Evolutionary conservation across 2,888 invertebrate species (phyloP).

Genomic region (Vanessa cardui): DNA sequence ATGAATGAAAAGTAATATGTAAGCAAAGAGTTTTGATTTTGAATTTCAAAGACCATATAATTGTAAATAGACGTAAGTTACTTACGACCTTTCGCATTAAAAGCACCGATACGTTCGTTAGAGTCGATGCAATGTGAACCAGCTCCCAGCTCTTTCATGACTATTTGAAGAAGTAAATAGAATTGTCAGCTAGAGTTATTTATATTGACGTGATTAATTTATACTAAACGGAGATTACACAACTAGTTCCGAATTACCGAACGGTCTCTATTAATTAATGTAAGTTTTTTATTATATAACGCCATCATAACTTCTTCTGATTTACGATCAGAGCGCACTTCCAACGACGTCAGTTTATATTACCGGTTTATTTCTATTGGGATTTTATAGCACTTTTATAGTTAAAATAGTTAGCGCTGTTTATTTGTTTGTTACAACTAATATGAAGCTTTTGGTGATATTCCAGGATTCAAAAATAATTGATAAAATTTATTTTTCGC

Average conservation of each 20-base stretch:
- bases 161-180: slow-evolving; percentile 35
- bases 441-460: neutral
- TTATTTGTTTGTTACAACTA: neutral
- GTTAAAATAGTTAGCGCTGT: neutral
- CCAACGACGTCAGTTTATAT: slow-evolving; percentile 16
- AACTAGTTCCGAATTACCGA: slow-evolving; percentile 36
- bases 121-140: neutral
- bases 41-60: too few relatives aligned
- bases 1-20: too few relatives aligned
- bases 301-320: slow-evolving; percentile 33
- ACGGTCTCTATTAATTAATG: slow-evolving; percentile 37
- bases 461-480: too few relatives aligned
- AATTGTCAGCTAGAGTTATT: slow-evolving; percentile 40
- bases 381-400: slow-evolving; percentile 4
- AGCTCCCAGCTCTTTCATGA: slow-evolving; percentile 9
- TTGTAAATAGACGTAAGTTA: too few relatives aligned
- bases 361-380: slow-evolving; percentile 28
- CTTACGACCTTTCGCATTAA: too few relatives aligned
- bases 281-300: slow-evolving; percentile 33
- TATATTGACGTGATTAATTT: slow-evolving; percentile 40
- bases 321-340: slow-evolving; percentile 28
- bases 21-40: too few relatives aligned
- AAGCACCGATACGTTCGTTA: too few relatives aligned
- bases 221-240: slow-evolving; percentile 38
- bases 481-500: too few relatives aligned